Base-by-base conservation (phyloP, 2,113 vertebrate genomes). In the Bubo blakistoni region DNA sequence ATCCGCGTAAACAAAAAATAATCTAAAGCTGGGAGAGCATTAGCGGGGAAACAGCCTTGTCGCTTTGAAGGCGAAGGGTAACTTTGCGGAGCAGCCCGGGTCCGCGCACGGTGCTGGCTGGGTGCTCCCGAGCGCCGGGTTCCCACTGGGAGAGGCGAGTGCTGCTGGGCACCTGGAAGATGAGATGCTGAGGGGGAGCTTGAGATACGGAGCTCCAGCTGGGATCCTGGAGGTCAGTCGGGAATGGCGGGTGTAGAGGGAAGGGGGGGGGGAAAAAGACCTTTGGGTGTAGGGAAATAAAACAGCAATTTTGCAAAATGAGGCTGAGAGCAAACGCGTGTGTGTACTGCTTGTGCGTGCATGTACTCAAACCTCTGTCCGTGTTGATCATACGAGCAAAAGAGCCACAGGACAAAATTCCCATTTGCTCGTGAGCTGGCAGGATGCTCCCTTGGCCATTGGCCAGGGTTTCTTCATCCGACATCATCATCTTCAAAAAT, bases 221-320 rank as follows among this genome's bases (percentile, higher is more conserved):
- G 36, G 90, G 19, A 71, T 95, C 29, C 59, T 94, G 67, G 86
- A 90, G 92, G 78, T 94, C 65, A 46, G 65, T 63, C 0, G n/a
- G 77, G 85, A 91, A 52, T 47, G 51, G 26, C 0, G 10, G 61
- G 24, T 30, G 3, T 11, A 38, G 65, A 54, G 58, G 30, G 22
- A 30, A 47, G 7, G 4, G 4, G 11, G 25, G 16, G 3, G 9
- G 2, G 4, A 7, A 32, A 10, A 12, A 16, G 4, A 6, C 4
- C 40, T 42, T 42, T 42, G 32, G 10, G 9, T 15, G 13, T 21
- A 36, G 72, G 55, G 44, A 74, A 67, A 71, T n/a, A 27, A 1
- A 61, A 0, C 7, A 16, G 29, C 3, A 20, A 0, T 62, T 81
- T 81, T 59, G 38, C 20, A 25, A 26, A 67, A 46, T 8, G 55